Evolutionary conservation across 53 echinoderm and acorn worm genomes (phyloP).

Genomic region (Apostichopus leukothele): DNA sequence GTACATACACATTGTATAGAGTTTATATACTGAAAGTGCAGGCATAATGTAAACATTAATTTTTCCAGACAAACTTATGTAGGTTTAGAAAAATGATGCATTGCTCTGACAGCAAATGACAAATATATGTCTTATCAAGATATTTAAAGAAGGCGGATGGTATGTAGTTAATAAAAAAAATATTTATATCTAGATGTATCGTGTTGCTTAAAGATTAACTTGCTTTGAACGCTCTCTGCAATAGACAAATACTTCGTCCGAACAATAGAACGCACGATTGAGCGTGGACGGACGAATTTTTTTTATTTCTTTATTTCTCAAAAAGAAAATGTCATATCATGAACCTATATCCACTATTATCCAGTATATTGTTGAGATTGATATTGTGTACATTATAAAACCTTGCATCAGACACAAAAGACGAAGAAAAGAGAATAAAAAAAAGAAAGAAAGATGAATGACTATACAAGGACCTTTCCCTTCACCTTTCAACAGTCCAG

Average conservation of each 20-base stretch:
- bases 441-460: background rate
- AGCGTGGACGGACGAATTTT: too few relatives aligned
- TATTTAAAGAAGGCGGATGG: background rate
- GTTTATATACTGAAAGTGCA: conserved; percentile 6
- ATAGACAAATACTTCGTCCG: too few relatives aligned
- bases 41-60: conserved; percentile 3
- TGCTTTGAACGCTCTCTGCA: background rate
- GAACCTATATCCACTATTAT: too few relatives aligned
- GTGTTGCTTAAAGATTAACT: background rate
- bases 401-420: conserved; percentile 28
- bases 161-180: background rate
- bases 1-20: background rate
- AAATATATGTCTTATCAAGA: conserved; percentile 4
- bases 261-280: too few relatives aligned
- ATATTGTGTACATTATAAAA: conserved; percentile 40
- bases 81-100: conserved; percentile 7
- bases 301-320: too few relatives aligned
- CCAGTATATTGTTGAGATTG: conserved; percentile 12
- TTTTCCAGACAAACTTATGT: background rate
- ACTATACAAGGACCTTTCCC: background rate
- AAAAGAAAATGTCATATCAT: too few relatives aligned
- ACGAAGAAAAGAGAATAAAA: background rate
- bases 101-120: background rate
- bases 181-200: background rate
- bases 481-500: conserved; percentile 38